Evolutionary conservation across 2,888 invertebrate species (phyloP).

Genomic region (Eutolmus rufibarbis): DNA sequence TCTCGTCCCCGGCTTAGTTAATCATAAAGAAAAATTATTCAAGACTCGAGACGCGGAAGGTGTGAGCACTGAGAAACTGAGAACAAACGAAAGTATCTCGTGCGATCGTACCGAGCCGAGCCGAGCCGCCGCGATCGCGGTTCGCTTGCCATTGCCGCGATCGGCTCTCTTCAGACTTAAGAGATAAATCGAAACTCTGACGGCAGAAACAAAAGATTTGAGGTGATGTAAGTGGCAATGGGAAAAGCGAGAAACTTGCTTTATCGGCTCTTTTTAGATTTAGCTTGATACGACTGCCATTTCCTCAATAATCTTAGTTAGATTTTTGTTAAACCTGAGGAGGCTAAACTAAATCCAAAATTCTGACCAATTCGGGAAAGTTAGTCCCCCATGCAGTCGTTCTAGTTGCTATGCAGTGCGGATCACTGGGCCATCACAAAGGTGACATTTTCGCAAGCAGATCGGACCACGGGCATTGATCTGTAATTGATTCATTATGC

Average conservation of each 20-base stretch:
- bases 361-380: background rate
- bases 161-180: background rate
- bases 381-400: background rate
- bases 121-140: background rate
- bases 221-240: background rate
- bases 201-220: slow-evolving; percentile 17
- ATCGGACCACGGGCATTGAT: background rate
- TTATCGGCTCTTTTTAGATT: background rate
- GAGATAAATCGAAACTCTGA: background rate
- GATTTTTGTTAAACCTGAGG: background rate
- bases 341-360: background rate
- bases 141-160: background rate
- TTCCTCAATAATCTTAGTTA: background rate
- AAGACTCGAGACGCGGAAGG: background rate
- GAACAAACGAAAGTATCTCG: background rate
- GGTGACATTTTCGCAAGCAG: background rate
- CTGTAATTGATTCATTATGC: background rate
- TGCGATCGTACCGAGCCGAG: background rate
- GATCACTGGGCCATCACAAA: background rate
- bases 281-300: background rate
- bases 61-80: background rate
- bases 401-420: background rate
- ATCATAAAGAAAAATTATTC: background rate
- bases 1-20: background rate
- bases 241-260: slow-evolving; percentile 11